These are phyloP conservation scores for Maconellicoccus hirsutus DNA, from an alignment of 1,140 invertebrate species.

Conservation along the genomic window DNA sequence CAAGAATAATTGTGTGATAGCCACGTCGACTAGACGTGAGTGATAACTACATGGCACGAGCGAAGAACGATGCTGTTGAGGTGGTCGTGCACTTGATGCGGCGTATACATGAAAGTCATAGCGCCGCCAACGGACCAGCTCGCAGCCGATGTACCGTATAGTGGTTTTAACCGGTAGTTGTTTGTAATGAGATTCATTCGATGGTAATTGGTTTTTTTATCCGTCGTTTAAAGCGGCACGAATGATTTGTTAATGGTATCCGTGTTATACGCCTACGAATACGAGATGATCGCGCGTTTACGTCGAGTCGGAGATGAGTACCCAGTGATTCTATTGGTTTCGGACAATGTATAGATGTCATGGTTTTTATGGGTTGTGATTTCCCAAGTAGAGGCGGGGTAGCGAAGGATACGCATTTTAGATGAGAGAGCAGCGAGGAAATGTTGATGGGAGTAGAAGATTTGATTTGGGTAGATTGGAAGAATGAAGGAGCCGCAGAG, in stretches of 20 bases:
- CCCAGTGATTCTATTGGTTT: too few species aligned
- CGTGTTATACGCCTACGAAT: too few species aligned
- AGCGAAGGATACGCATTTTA: too few species aligned
- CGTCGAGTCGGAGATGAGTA: too few species aligned
- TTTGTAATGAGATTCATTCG: background rate
- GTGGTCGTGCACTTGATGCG: background rate
- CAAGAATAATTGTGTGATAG: background rate
- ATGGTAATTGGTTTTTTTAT: constrained; percentile 9
- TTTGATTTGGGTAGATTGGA: too few species aligned
- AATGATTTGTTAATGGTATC: background rate
- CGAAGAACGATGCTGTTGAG: background rate
- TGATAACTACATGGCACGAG: background rate
- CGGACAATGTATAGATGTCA: too few species aligned
- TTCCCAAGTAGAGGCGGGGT: too few species aligned
- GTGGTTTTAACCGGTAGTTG: background rate
- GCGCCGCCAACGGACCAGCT: background rate
- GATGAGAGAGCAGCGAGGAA: too few species aligned
- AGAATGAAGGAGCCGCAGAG: too few species aligned
- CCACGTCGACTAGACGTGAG: background rate
- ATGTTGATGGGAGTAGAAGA: too few species aligned
- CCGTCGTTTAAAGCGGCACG: background rate
- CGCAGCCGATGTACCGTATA: background rate
- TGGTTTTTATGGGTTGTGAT: too few species aligned
- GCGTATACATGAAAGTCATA: background rate
- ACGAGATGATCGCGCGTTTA: too few species aligned